phyloP scores from a whole-genome alignment of 2,113 vertebrate genomes.

The Thinocorus orbignyianus region DNA sequence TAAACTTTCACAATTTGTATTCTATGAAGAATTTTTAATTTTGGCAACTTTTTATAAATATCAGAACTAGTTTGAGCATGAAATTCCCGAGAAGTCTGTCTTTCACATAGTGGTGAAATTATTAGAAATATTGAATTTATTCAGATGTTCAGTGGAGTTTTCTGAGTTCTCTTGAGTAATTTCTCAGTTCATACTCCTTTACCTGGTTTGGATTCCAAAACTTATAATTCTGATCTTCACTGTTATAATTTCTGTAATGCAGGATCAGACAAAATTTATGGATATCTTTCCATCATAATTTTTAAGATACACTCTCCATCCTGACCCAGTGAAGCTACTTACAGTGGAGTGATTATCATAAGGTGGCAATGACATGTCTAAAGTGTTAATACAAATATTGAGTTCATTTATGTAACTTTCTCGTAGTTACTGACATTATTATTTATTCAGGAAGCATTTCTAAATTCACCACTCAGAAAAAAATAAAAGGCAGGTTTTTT shows the following conservation, averaged over 20 bases:
- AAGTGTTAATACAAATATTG: not conserved
- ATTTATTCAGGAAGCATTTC: not conserved
- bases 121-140: not conserved
- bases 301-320: not conserved
- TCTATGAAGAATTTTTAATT: not conserved
- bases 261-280: not conserved
- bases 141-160: not conserved
- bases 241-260: not conserved
- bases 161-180: not conserved
- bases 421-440: not conserved
- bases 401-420: not conserved
- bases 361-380: accelerated
- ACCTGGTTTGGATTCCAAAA: not conserved
- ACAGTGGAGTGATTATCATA: not conserved
- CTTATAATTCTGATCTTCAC: not conserved
- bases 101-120: not conserved
- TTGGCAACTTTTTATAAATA: not conserved
- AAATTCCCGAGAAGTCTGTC: not conserved
- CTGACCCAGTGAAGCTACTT: not conserved
- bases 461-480: not conserved
- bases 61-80: not conserved
- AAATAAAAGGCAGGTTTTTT: not conserved
- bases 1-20: not conserved
- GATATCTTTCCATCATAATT: not conserved
- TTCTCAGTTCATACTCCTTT: not conserved